These are phyloP conservation scores for Acanthosepion esculentum DNA, from an alignment of 2,888 invertebrate species.

Conservation along the genomic window DNA sequence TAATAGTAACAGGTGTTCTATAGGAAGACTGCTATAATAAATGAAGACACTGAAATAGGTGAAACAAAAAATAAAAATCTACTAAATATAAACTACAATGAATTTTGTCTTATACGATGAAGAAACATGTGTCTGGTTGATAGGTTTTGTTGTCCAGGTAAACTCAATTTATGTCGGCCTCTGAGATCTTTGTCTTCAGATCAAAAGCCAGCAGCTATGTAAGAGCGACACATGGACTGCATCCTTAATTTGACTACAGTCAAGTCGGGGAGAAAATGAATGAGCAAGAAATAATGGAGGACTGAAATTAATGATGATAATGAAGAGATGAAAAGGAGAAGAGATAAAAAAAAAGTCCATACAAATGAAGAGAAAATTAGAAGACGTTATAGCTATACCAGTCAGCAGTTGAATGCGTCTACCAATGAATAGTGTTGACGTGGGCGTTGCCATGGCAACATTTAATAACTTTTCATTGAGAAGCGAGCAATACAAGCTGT, in stretches of 20 bases:
- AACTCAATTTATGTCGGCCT: no score
- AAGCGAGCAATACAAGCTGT: not conserved
- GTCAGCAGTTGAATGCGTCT: not conserved
- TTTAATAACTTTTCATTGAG: conserved; percentile 10
- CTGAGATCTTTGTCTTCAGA: not conserved
- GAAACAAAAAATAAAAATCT: no score
- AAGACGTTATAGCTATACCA: not conserved
- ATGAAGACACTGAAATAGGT: no score
- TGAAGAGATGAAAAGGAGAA: not conserved
- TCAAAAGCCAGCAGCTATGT: not conserved
- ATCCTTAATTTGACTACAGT: not conserved
- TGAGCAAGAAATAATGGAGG: not conserved
- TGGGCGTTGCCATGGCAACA: not conserved
- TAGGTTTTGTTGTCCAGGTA: no score
- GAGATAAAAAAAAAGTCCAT: not conserved
- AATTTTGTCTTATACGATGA: no score
- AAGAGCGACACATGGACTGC: not conserved
- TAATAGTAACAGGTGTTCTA: no score
- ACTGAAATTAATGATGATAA: not conserved
- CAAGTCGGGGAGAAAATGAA: not conserved
- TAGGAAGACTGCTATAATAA: no score
- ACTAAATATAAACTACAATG: no score
- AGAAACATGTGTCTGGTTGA: no score
- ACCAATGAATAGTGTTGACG: conserved; percentile 3
- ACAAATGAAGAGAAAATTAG: not conserved